phyloP scores from a whole-genome alignment of 2,113 vertebrate species.

The Pyrgilauda ruficollis region DNA sequence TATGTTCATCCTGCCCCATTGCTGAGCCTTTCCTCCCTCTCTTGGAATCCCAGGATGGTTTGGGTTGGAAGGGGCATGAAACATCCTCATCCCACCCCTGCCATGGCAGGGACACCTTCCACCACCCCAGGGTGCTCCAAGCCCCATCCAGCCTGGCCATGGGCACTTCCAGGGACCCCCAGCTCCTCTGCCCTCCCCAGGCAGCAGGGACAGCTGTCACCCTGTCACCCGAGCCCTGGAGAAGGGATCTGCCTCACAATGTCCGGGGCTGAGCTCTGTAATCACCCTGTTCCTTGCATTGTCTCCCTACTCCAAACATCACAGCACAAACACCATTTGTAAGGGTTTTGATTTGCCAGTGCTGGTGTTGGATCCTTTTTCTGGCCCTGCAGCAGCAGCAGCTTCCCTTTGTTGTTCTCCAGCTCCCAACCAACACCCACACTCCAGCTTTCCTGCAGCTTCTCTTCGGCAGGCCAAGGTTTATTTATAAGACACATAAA shows the following conservation, averaged over 20 bases:
- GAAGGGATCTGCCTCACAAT: not conserved
- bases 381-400: slow-evolving; percentile 10
- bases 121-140: not conserved
- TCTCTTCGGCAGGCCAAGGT: not conserved
- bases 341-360: not conserved
- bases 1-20: fast-evolving
- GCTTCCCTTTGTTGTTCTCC: slow-evolving; percentile 15
- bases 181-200: fast-evolving
- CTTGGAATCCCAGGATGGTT: not conserved
- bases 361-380: not conserved
- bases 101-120: not conserved
- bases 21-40: not conserved
- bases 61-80: not conserved
- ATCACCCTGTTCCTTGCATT: slow-evolving; percentile 50
- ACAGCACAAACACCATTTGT: not conserved
- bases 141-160: fast-evolving
- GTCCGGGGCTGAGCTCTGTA: not conserved
- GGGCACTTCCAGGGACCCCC: not conserved
- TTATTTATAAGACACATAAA: not conserved
- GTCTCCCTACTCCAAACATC: slow-evolving; percentile 23
- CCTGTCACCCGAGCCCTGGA: not conserved
- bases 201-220: not conserved
- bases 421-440: not conserved
- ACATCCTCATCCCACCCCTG: not conserved
- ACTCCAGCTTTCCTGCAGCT: not conserved